A percentile compares a stretch with the other conserved stretches of the same genome.
phyloP scores from a whole-genome alignment of 2,888 invertebrate genomes.

The Zelleria hepariella region DNA sequence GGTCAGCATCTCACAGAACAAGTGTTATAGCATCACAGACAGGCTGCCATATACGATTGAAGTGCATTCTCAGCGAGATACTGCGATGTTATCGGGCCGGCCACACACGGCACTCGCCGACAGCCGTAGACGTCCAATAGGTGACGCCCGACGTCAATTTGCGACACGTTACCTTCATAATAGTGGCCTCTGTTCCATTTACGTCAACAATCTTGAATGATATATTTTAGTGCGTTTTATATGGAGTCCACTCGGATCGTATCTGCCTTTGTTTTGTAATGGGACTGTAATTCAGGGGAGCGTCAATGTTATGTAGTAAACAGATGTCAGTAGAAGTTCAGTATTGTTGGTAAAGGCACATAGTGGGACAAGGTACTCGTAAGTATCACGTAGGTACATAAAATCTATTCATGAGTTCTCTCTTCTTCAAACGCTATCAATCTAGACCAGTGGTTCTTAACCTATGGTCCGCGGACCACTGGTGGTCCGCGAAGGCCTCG shows the following conservation, averaged over 20 bases:
- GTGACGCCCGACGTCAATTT: constrained; percentile 44
- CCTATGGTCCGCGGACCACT: too few relatives aligned
- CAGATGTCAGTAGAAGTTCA: too few relatives aligned
- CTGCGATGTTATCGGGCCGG: constrained; percentile 48
- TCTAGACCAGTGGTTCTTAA: too few relatives aligned
- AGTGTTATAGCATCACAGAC: constrained; percentile 59
- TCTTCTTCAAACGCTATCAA: background rate
- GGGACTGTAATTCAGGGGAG: too few relatives aligned
- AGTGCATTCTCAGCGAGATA: constrained; percentile 41
- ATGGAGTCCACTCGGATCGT: background rate
- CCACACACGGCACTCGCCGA: constrained; percentile 41
- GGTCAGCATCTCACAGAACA: constrained; percentile 50
- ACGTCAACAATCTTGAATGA: background rate
- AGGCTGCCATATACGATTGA: constrained; percentile 52
- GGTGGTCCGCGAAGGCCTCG: too few relatives aligned
- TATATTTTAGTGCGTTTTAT: background rate
- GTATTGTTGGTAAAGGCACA: too few relatives aligned
- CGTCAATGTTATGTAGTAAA: too few relatives aligned
- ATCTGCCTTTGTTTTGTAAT: background rate
- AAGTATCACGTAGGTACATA: too few relatives aligned
- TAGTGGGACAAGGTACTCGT: background rate
- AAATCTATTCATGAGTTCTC: background rate
- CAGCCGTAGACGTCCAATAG: constrained; percentile 15
- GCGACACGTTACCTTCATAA: constrained; percentile 29
- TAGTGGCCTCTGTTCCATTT: background rate